Evolutionary conservation across 2,888 invertebrate species (phyloP).

Genomic region (Meta bourneti): DNA sequence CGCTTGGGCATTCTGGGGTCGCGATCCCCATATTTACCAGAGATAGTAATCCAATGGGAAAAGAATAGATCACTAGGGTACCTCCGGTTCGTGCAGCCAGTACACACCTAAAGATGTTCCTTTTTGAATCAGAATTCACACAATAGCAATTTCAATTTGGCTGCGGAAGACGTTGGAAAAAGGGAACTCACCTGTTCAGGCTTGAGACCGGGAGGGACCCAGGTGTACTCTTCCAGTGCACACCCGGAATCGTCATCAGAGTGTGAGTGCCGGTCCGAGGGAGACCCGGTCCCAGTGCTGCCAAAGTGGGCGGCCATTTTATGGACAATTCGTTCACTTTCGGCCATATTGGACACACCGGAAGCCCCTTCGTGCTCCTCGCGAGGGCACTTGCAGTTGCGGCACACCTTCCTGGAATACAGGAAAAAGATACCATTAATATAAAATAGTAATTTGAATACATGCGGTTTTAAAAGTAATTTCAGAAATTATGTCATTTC

Average conservation of each 20-base stretch:
- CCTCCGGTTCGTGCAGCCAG: no score
- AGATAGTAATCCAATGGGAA: no score
- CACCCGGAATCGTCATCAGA: constrained; percentile 99
- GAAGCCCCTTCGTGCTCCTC: constrained; percentile 83
- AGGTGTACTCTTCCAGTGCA: constrained; percentile 97
- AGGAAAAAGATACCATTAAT: background rate
- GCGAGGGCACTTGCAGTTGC: constrained; percentile 88
- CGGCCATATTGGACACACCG: constrained; percentile 81
- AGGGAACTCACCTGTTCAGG: constrained; percentile 91
- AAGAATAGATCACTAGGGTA: no score
- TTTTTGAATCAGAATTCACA: no score
- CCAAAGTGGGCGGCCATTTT: constrained; percentile 75
- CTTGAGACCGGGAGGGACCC: constrained; percentile 97
- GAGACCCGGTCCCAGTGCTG: constrained; percentile 18
- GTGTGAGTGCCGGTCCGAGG: constrained; percentile 87
- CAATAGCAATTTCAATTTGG: no score
- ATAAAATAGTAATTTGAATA: background rate
- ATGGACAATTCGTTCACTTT: constrained; percentile 71
- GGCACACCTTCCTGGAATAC: constrained; percentile 89
- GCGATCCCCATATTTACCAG: no score
- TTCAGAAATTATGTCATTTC: background rate
- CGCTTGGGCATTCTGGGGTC: no score
- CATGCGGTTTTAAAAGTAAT: background rate
- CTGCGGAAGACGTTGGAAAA: no score
- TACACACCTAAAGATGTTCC: no score